Evolutionary conservation across 2,888 invertebrate species (phyloP).

Genomic region (Idaea aversata): DNA sequence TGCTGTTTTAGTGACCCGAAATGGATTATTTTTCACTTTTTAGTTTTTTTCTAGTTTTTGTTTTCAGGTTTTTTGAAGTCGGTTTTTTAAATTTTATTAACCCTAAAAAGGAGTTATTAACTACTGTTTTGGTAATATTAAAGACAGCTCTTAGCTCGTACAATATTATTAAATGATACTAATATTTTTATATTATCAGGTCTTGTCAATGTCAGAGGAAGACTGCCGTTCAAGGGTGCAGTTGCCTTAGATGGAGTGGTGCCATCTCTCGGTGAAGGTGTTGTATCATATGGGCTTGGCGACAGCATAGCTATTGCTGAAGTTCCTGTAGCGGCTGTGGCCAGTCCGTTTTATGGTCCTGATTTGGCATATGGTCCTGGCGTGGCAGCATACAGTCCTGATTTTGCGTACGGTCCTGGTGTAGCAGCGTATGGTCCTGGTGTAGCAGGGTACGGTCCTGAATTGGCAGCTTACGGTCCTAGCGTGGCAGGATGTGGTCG

Average conservation of each 20-base stretch:
- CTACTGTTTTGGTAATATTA: no score
- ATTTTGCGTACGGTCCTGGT: not conserved
- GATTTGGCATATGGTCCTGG: not conserved
- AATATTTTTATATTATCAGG: not conserved
- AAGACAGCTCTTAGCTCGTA: not conserved
- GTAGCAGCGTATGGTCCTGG: not conserved
- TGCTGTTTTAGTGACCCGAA: no score
- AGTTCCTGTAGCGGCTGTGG: not conserved
- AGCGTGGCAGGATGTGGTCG: not conserved
- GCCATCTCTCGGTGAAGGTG: not conserved
- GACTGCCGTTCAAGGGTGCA: not conserved
- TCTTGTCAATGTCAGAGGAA: not conserved
- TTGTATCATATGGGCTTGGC: not conserved
- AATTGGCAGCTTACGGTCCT: not conserved
- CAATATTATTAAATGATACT: not conserved
- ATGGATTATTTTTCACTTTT: no score
- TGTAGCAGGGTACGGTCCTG: not conserved
- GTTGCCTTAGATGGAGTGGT: not conserved
- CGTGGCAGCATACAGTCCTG: not conserved
- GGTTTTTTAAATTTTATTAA: no score
- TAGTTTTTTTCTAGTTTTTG: no score
- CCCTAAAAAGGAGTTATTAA: no score
- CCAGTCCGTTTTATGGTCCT: not conserved
- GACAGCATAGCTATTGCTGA: not conserved
- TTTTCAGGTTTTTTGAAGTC: no score